Conservation (phyloP, 2,113 vertebrate species). For the Lathamus discolor region DNA sequence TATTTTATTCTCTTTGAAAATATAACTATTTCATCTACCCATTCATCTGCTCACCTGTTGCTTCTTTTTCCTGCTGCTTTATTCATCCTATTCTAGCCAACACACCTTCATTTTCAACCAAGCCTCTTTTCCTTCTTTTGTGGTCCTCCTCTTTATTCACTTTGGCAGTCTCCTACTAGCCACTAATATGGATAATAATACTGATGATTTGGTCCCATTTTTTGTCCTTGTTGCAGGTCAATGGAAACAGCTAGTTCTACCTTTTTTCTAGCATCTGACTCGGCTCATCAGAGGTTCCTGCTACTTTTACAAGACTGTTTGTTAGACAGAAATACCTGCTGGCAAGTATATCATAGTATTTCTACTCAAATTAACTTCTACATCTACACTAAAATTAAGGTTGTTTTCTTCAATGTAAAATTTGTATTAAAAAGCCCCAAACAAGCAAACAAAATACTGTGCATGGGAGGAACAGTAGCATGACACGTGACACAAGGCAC, state of each 20-base stretch:
- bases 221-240: neutral
- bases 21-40: neutral
- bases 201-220: accelerated
- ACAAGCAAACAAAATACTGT: neutral
- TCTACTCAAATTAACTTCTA: neutral
- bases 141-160: neutral
- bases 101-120: neutral
- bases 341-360: neutral
- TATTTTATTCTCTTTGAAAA: neutral
- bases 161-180: neutral
- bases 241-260: neutral
- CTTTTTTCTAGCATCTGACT: neutral
- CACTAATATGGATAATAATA: too few relatives aligned
- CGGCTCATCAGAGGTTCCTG: neutral
- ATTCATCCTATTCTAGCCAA: neutral
- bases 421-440: neutral
- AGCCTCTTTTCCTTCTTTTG: neutral
- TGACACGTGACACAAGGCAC: conserved; percentile 49
- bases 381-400: neutral
- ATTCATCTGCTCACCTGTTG: neutral
- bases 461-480: conserved; percentile 31
- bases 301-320: neutral
- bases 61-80: neutral
- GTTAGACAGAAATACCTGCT: neutral
- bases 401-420: neutral